Evolutionary conservation across 2,888 invertebrate genomes (phyloP).

Genomic region (Andrena bucephala): DNA sequence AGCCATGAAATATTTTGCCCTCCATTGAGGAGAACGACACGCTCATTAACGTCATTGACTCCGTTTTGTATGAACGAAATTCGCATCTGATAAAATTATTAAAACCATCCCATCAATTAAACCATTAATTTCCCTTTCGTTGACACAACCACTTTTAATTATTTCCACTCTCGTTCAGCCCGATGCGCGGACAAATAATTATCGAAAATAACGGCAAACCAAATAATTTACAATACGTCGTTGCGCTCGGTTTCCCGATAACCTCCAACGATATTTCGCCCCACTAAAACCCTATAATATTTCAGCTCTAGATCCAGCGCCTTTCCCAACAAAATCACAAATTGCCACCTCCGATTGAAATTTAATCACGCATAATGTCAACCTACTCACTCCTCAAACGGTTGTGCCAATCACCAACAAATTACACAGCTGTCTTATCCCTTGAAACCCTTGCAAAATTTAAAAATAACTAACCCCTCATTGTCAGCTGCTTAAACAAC

Average conservation of each 20-base stretch:
- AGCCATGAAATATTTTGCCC: slow-evolving; percentile 48
- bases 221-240: slow-evolving; percentile 48
- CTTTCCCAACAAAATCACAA: not conserved
- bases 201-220: slow-evolving; percentile 54
- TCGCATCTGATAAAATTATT: slow-evolving; percentile 58
- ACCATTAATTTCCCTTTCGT: slow-evolving; percentile 60
- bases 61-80: slow-evolving; percentile 52
- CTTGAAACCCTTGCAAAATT: not conserved
- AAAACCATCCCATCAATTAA: slow-evolving; percentile 58
- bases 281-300: slow-evolving; percentile 13
- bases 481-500: no score
- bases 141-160: slow-evolving; percentile 59
- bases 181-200: slow-evolving; percentile 35
- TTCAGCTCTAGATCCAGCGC: not conserved
- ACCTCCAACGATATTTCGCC: not conserved
- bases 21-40: slow-evolving; percentile 51
- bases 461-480: not conserved
- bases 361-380: not conserved
- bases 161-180: slow-evolving; percentile 49
- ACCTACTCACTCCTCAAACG: not conserved
- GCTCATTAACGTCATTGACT: slow-evolving; percentile 55
- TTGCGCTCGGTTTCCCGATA: slow-evolving; percentile 34
- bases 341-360: not conserved
- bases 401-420: slow-evolving; percentile 1
- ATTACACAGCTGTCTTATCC: not conserved